Evolutionary conservation across 1,140 invertebrate species (phyloP), one percentile per base, ranked within the genome.

Genomic region (Hestina assimilis): DNA sequence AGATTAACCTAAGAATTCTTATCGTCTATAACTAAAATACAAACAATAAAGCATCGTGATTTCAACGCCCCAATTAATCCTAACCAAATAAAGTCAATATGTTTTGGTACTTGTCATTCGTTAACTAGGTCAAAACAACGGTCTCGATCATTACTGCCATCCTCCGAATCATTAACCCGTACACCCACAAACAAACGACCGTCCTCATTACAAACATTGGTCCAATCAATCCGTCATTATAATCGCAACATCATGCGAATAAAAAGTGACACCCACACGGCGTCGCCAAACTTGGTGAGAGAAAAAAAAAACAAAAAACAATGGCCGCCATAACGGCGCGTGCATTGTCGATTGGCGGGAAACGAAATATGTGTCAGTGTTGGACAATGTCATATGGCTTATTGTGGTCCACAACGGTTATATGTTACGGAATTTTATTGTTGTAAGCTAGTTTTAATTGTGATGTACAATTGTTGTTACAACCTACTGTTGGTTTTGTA

Each of bases 171-270:
- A 82, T 80, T 79, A 76, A 69, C 65, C 63, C 54, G 66, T 47
- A 72, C 71, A 71, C 80, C 78, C 72, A 84, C 81, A 70, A 71
- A 69, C 50, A 60, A 69, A 69, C 69, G 56, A 54, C 67, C 69
- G 72, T 70, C 72, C 75, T 59, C 69, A 53, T 78, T 84, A 66
- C 61, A 58, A 71, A 74, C 65, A 64, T 75, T 73, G 73, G 62
- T 57, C 65, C 69, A 77, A 80, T 84, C 79, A 77, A 82, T 82
- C 67, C 74, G 73, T 84, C 79, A 82, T 82, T 76, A 84, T 69
- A 73, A 79, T 70, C 63, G 70, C 68, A 64, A 63, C 63, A 57
- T 63, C 65, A 72, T 71, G 63, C 65, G 65, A 75, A 73, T 66
- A 75, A 77, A 76, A 53, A 33, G 21, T 47, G 12, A 42, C 75